A percentile compares a stretch with the other conserved stretches of the same genome.
Evolutionary conservation across 2,113 vertebrate species (phyloP).

Genomic region (Stictonetta naevosa): DNA sequence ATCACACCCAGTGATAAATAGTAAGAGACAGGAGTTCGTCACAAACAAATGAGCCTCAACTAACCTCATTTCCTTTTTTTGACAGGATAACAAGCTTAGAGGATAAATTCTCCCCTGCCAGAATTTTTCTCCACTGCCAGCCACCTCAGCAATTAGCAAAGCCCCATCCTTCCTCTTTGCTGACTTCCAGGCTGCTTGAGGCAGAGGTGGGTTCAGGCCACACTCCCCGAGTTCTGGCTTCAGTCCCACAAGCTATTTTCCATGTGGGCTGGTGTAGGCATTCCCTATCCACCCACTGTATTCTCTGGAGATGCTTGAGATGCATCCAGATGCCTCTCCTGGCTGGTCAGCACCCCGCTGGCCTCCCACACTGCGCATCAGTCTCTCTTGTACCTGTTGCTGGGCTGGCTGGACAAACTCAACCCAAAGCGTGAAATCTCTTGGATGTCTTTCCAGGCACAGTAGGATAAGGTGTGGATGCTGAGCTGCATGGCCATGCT

Average conservation of each 20-base stretch:
- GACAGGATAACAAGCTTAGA: slow-evolving; percentile 62
- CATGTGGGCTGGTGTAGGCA: background rate
- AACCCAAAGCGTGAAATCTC: background rate
- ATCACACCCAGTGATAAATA: background rate
- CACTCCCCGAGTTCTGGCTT: background rate
- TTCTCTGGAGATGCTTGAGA: background rate
- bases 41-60: slow-evolving; percentile 63
- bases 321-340: no score
- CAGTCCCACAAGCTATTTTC: background rate
- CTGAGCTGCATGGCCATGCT: background rate
- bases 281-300: background rate
- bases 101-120: slow-evolving; percentile 43
- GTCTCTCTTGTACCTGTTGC: background rate
- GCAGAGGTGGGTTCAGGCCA: background rate
- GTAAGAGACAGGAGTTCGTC: slow-evolving; percentile 37
- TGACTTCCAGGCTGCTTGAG: background rate
- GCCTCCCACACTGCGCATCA: accelerated
- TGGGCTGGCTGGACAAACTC: background rate
- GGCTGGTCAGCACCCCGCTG: no score
- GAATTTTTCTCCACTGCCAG: slow-evolving; percentile 28
- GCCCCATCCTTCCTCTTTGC: background rate
- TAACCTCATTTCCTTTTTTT: slow-evolving; percentile 62
- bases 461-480: background rate
- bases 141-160: slow-evolving; percentile 45
- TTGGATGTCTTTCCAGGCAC: background rate